These are phyloP conservation scores for Tachypleus tridentatus DNA, from an alignment of 1,140 invertebrate genomes.

Conservation along the genomic window DNA sequence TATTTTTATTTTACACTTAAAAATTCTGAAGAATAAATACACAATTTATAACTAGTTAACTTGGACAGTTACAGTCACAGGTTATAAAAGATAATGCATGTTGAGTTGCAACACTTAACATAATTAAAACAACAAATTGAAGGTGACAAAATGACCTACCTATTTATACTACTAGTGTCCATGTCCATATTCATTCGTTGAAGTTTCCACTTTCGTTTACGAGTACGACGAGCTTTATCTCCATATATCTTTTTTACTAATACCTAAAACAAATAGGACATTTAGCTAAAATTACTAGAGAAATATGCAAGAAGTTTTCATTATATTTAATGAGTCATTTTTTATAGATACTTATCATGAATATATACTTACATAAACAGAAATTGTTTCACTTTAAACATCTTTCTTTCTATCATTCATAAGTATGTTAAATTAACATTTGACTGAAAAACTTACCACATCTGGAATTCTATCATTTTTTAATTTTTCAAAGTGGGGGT, in stretches of 20 bases:
- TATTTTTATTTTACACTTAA: too few species aligned
- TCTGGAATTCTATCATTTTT: constrained; percentile 62
- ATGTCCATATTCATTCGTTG: constrained; percentile 57
- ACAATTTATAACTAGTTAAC: too few species aligned
- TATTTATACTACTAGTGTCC: constrained; percentile 51
- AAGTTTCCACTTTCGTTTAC: constrained; percentile 81
- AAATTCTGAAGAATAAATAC: too few species aligned
- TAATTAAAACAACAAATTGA: constrained; percentile 26
- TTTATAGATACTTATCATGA: too few species aligned
- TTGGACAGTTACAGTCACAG: too few species aligned
- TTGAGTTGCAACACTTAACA: background rate
- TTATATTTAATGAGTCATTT: too few species aligned
- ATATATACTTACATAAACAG: too few species aligned
- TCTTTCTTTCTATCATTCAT: too few species aligned
- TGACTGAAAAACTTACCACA: constrained; percentile 41
- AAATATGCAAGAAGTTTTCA: too few species aligned
- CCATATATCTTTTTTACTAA: constrained; percentile 86
- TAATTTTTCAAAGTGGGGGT: constrained; percentile 72
- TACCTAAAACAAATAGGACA: constrained; percentile 35
- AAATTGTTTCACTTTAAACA: too few species aligned
- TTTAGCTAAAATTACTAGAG: too few species aligned
- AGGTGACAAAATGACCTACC: constrained; percentile 35
- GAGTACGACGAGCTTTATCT: constrained; percentile 52
- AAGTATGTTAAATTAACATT: too few species aligned
- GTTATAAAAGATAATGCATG: constrained; percentile 1